Base-by-base conservation (phyloP, 2,797 vertebrate species). In the Semaprochilodus insignis region DNA sequence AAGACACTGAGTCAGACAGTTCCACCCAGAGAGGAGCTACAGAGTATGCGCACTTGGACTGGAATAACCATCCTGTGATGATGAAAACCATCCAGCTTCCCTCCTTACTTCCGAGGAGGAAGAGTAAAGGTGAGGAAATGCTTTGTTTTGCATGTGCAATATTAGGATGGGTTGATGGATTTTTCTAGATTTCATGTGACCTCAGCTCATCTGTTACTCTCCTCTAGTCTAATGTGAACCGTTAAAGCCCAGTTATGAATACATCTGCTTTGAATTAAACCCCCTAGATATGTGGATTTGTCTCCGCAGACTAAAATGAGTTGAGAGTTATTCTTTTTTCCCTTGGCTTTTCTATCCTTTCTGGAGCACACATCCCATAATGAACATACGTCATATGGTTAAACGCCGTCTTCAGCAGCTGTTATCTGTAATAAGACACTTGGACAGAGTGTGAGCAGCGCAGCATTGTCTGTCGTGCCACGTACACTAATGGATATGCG, bases 111-210 rank as follows among this genome's bases (percentile, higher is more conserved):
- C 17, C 52, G n/a, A 13, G 71, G 27, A 71, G 10, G 23, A 77
- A 27, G 48, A 71, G 74, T 54, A 82, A 72, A 82, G 81, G 81
- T 82, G 15, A 54, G 74, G 4, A 62, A 51, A 5, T 19, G 3
- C 14, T 60, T 66, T 71, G 40, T 78, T 79, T 27, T 7, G 14
- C 16, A 13, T 62, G 59, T 62, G 11, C 59, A 62, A 2, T 25
- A 23, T 25, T 0, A 62, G 10, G 2, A 3, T 25, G 7, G 1
- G 21, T 21, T n/a, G 4, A 8, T 62, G 31, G 31, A 31, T 23
- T 62, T 62, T 62, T 10, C 1, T 13, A 48, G 44, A 48, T 48
- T 48, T 2, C 8, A 44, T 44, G 40, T 13, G 44, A 48, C 44
- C 44, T 48, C 44, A 48, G 10, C 44, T 13, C 44, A 48, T 48